phyloP scores from a whole-genome alignment of 35 echinoderm and acorn worm species.

The Stichopus chloronotus region DNA sequence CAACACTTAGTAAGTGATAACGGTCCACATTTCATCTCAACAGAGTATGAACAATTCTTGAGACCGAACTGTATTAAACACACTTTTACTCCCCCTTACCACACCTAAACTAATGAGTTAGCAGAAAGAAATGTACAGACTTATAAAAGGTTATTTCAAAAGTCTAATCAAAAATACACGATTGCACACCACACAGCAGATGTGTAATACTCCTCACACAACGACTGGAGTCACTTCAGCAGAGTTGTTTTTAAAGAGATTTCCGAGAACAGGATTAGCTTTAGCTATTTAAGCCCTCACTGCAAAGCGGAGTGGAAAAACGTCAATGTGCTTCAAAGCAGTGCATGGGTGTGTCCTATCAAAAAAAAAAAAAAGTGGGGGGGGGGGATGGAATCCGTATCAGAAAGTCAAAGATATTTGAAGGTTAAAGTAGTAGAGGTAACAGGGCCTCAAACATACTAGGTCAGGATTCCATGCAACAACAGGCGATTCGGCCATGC shows the following conservation, averaged over 20 bases:
- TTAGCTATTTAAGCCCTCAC: not conserved
- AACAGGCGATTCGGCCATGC: no score
- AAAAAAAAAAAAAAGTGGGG: no score
- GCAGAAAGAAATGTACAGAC: not conserved
- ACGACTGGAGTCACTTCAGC: constrained; percentile 18
- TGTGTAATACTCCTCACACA: not conserved
- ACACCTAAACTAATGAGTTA: not conserved
- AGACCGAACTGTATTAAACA: not conserved
- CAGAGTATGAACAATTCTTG: not conserved
- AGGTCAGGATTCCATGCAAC: no score
- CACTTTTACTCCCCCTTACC: not conserved
- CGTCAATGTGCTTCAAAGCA: no score
- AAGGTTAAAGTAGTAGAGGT: no score
- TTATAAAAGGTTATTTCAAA: not conserved
- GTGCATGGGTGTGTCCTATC: no score
- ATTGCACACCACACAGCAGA: not conserved
- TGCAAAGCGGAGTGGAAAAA: no score
- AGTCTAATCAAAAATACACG: not conserved
- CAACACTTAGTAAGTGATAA: not conserved
- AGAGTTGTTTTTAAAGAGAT: not conserved
- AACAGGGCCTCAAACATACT: no score
- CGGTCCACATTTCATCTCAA: not conserved
- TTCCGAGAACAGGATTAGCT: not conserved
- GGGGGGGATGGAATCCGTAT: no score
- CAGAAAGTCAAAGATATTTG: no score